Evolutionary conservation across 1,140 invertebrate species (phyloP), one percentile per base, ranked within the genome.

Genomic region (Sesamia nonagrioides): DNA sequence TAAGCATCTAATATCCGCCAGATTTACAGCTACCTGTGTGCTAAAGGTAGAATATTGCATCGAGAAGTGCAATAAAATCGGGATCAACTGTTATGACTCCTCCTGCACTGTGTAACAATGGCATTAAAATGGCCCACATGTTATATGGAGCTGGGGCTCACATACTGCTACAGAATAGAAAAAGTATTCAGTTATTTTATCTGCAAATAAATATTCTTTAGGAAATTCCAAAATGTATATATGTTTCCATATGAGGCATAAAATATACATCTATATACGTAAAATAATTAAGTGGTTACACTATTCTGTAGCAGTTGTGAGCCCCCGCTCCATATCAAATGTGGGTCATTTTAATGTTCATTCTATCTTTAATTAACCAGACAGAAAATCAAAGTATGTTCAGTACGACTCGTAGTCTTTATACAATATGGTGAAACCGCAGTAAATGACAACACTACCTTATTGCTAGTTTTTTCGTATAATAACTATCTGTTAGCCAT

Each of bases 11-110:
- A 75, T 61, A 75, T 63, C 40, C 15, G 27, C 21, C 60, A 77
- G 74, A 77, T 66, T 77, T 54, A 54, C 74, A 77, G 74, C 61
- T 68, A 77, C 17, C n/a, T 52, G 35, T 42, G 66, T 15, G 66
- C 11, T 48, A 68, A 68, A 58, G 66, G 79, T 60, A 83, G 80
- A 79, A 83, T 84, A 82, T 82, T 82, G 81, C 83, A 86, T 85
- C 78, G 80, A 77, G 56, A 81, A 81, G 74, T 82, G 90, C 89
- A 91, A 91, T 91, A 90, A 91, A 91, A 88, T 89, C 87, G 86
- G 90, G 86, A 90, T 91, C 90, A 87, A 85, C 88, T 87, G 89
- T 82, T 86, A 81, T 80, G 82, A 82, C 79, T 83, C 76, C 79
- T 73, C 77, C 81, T 83, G 78, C 78, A 80, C 81, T 75, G 56